Evolutionary conservation across 2,113 vertebrate genomes (phyloP).

Genomic region (Oriolus oriolus): DNA sequence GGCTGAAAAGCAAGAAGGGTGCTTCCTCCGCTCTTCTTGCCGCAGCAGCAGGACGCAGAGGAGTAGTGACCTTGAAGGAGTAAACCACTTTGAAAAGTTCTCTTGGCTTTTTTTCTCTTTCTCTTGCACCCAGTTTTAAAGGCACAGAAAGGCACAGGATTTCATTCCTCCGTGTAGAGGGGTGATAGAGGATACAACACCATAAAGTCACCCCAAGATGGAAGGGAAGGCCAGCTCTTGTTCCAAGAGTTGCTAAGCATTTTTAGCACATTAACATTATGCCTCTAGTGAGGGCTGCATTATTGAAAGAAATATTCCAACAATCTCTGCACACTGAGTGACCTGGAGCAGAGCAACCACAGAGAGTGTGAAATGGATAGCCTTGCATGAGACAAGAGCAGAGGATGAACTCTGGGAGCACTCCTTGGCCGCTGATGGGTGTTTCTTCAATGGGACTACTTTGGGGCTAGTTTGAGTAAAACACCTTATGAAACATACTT

Average conservation of each 20-base stretch:
- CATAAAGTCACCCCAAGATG: too few species aligned
- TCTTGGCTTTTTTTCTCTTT: too few species aligned
- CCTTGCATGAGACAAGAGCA: neutral
- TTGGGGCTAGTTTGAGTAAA: neutral
- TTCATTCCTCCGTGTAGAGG: too few species aligned
- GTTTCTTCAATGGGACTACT: neutral
- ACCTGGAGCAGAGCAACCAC: neutral
- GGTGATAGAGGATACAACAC: too few species aligned
- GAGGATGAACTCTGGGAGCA: neutral
- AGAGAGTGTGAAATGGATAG: neutral
- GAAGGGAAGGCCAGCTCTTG: neutral
- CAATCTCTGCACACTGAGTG: fast-evolving
- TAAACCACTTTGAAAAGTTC: too few species aligned
- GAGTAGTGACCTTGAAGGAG: too few species aligned
- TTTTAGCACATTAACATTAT: fast-evolving
- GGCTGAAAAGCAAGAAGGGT: too few species aligned
- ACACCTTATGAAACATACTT: neutral
- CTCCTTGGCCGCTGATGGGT: neutral
- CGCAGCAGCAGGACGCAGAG: too few species aligned
- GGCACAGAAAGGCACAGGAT: too few species aligned
- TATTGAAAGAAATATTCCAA: neutral
- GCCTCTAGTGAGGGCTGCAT: neutral
- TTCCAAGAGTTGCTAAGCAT: neutral
- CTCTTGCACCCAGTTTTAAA: too few species aligned
- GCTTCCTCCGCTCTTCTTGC: too few species aligned